Evolutionary conservation across 2,797 vertebrate genomes (phyloP), one percentile per base, ranked within the genome.

Genomic region (Cirrhinus molitorella): DNA sequence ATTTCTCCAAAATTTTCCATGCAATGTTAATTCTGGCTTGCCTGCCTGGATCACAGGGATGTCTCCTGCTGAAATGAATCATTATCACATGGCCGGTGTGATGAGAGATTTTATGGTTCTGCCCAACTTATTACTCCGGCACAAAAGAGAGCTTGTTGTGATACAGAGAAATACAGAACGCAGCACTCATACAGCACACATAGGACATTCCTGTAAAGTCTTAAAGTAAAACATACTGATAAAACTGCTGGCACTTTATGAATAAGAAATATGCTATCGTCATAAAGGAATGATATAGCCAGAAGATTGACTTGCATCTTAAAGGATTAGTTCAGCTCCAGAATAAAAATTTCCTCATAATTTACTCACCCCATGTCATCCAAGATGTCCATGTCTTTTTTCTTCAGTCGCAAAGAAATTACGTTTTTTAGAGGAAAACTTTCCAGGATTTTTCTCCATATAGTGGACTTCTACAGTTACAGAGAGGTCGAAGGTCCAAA

Each of bases 71-170:
- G 65, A 79, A 59, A 84, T 85, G 87, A 89, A 90, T 92, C 83
- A 87, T 84, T 72, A 87, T 92, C 92, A 93, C 92, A 91, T 92
- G 90, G 73, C 75, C 72, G 70, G 70, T 85, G 87, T 82, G 88
- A 88, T 84, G 70, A 43, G 79, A 65, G 86, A 81, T 16, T 68
- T 51, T 85, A 84, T 31, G 84, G 78, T 80, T 68, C 49, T 77
- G 80, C 78, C 76, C 82, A 87, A 83, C 83, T 85, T 88, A 87
- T 87, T 85, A 84, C 83, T 86, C 61, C 78, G 68, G 71, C 84
- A 92, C 87, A 92, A 93, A 91, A 89, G 83, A 21, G 84, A 17
- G 68, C 86, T 91, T 93, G 92, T 94, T 91, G 77, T 79, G 85
- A 23, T 74, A 55, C 80, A 83, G 81, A 85, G 79, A 80, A 83